Evolutionary conservation across 2,797 vertebrate species (phyloP).

Genomic region (Eulemur mongoz): DNA sequence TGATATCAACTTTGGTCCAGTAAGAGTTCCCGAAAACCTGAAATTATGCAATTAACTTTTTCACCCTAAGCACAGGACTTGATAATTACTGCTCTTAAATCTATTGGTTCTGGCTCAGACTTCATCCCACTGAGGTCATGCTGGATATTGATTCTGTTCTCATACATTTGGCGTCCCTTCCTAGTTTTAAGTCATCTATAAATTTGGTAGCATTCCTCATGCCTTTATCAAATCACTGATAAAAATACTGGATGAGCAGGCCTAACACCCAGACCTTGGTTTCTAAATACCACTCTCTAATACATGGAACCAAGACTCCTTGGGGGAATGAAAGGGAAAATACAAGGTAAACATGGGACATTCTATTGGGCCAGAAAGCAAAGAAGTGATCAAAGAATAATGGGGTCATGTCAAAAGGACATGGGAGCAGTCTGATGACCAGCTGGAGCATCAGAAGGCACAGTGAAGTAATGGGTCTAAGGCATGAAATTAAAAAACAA

Average conservation of each 20-base stretch:
- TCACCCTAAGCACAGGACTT: neutral
- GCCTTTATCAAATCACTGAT: constrained; percentile 21
- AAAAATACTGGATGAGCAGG: neutral
- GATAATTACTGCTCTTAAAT: neutral
- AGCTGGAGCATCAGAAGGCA: neutral
- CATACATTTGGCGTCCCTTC: neutral
- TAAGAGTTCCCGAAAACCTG: neutral
- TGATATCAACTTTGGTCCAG: neutral
- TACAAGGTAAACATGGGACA: neutral
- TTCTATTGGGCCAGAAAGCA: neutral
- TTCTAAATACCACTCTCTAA: neutral
- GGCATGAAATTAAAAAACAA: neutral
- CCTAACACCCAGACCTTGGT: neutral
- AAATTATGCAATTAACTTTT: neutral
- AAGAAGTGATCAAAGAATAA: neutral
- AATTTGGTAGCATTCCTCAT: constrained; percentile 33
- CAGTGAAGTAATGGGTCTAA: neutral
- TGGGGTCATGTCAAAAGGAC: neutral
- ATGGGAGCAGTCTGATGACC: neutral
- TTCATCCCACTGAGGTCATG: constrained; percentile 3
- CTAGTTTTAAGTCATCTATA: neutral
- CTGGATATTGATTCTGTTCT: neutral
- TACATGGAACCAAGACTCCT: neutral
- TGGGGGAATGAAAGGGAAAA: neutral
- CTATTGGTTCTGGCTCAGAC: neutral